phyloP scores from a whole-genome alignment of 2,797 vertebrate species.

The Macroramphosus scolopax region DNA sequence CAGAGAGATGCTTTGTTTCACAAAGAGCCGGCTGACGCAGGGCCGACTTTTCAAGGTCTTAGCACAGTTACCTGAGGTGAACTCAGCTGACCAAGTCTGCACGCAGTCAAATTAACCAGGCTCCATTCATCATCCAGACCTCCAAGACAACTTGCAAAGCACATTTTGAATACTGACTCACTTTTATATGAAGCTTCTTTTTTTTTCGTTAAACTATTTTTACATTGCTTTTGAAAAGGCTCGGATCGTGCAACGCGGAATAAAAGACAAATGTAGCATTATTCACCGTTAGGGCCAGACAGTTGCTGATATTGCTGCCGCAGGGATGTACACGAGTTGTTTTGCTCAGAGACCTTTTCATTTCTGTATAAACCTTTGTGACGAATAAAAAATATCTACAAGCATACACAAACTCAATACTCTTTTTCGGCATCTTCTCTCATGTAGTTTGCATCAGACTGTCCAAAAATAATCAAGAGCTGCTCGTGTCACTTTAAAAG shows the following conservation, averaged over 20 bases:
- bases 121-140: background rate
- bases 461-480: conserved; percentile 16
- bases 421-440: background rate
- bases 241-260: too few relatives aligned
- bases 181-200: conserved; percentile 17
- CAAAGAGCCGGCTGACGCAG: conserved; percentile 26
- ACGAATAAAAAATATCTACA: conserved; percentile 1
- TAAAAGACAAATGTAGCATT: conserved; percentile 30
- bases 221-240: conserved; percentile 17
- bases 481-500: conserved; percentile 33
- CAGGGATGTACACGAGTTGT: conserved; percentile 7
- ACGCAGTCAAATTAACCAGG: conserved; percentile 12
- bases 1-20: conserved; percentile 36
- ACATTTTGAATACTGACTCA: conserved; percentile 6
- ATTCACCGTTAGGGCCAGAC: conserved; percentile 24
- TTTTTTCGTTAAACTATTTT: conserved; percentile 21
- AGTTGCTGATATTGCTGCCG: conserved; percentile 26
- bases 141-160: too few relatives aligned
- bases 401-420: background rate
- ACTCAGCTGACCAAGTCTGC: conserved; percentile 42
- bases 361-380: background rate
- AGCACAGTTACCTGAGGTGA: conserved; percentile 71
- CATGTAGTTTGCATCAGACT: background rate
- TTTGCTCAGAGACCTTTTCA: too few relatives aligned
- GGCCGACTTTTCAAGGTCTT: conserved; percentile 61